Evolutionary conservation across 2,113 vertebrate species (phyloP).

Genomic region (Anser cygnoides): DNA sequence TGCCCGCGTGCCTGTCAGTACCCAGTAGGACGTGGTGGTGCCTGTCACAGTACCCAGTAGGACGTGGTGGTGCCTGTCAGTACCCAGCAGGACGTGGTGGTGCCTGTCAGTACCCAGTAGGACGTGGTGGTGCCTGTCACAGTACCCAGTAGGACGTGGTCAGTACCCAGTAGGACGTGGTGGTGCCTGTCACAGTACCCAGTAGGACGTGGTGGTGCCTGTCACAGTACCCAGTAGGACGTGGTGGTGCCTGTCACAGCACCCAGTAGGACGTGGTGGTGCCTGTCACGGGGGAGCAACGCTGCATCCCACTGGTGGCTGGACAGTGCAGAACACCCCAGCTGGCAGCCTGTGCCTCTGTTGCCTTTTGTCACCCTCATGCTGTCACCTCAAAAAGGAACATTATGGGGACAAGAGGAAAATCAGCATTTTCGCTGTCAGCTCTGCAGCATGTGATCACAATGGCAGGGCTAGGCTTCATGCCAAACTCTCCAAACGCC

Average conservation of each 20-base stretch:
- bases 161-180: not conserved
- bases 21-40: fast-evolving
- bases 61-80: not conserved
- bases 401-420: not conserved
- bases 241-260: fast-evolving
- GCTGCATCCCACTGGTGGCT: not conserved
- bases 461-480: fast-evolving
- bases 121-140: not conserved
- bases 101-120: fast-evolving
- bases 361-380: not conserved
- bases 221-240: not conserved
- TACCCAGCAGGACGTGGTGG: not conserved
- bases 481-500: not conserved
- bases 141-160: not conserved
- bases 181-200: fast-evolving
- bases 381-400: not conserved
- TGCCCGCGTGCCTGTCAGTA: fast-evolving
- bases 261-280: fast-evolving
- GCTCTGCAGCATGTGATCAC: not conserved
- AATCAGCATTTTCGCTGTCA: fast-evolving
- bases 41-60: fast-evolving
- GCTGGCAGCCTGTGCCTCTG: not conserved
- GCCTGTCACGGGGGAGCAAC: fast-evolving
- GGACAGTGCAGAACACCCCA: too few relatives aligned
- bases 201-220: not conserved